Percentiles rank a stretch among this genome's conserved stretches.
Conservation (phyloP, 2,888 invertebrate species). For the Drosophila siamana region DNA sequence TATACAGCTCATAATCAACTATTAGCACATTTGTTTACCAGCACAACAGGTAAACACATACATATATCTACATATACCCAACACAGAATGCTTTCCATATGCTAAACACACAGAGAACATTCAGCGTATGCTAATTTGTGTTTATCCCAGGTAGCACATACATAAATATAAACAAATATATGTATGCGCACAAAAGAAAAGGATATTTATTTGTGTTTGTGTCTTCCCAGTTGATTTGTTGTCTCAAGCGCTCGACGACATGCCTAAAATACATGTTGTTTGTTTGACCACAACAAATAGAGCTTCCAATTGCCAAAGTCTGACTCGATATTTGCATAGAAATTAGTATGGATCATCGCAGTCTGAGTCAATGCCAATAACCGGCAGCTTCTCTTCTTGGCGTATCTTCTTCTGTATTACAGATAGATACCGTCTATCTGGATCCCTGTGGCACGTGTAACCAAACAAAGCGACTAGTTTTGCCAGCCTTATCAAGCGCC, state of each 20-base stretch:
- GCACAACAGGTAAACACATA: conserved; percentile 21
- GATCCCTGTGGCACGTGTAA: conserved; percentile 38
- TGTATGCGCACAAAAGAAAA: neutral
- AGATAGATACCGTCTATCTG: neutral
- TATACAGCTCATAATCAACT: conserved; percentile 25
- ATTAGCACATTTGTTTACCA: conserved; percentile 61
- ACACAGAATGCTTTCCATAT: too few species aligned
- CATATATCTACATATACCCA: too few species aligned
- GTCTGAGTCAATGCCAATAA: neutral
- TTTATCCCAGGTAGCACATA: conserved; percentile 23
- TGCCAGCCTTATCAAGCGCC: conserved; percentile 33
- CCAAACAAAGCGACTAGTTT: conserved; percentile 19
- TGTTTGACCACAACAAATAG: conserved; percentile 50
- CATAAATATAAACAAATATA: neutral
- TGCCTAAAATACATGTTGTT: conserved; percentile 19
- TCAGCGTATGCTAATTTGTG: conserved; percentile 37
- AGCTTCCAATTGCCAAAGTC: conserved; percentile 29
- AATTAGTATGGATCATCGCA: conserved; percentile 37
- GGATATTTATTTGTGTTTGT: neutral
- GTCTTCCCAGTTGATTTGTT: conserved; percentile 4
- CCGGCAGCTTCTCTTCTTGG: neutral
- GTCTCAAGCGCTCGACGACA: conserved; percentile 17
- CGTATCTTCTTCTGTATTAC: neutral
- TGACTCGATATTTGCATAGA: conserved; percentile 31
- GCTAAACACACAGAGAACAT: conserved; percentile 11